Evolutionary conservation across 2,888 invertebrate genomes (phyloP), one percentile per base, ranked within the genome.

Genomic region (Lasioglossum morio): DNA sequence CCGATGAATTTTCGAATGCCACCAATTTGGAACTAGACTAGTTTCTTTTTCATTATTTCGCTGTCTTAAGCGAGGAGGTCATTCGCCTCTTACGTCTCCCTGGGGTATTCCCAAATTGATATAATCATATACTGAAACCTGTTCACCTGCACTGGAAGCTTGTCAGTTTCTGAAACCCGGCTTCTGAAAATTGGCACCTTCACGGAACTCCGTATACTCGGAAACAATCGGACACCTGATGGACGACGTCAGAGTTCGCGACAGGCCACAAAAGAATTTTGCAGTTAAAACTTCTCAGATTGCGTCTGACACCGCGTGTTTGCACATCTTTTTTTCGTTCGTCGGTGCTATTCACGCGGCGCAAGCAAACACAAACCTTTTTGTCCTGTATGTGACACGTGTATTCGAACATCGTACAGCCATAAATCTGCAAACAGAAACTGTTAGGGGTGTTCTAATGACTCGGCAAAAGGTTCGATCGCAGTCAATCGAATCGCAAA

Each of bases 331-430:
- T 70, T 70, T 60, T 48, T n/a, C 30, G 14, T 63, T 53, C 72
- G 75, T 84, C 84, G 72, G 78, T 43, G n/a, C 23, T 37, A 53
- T 83, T 30, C 43, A 30, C 23, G 53, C n/a, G 27, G 5, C 48
- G 16, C 48, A 40, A n/a, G 5, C 40, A 57, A 43, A 81, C 40
- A 37, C 2, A 23, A 48, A 19, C 8, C 14, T 19, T 27, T 30
- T 46, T 69, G 34, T 69, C 40, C 37, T n/a, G 30, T 16, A 27
- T 4, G 5, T 2, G 34, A 60, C 10, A 27, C 14, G 8, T 23
- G n/a, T 63, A n/a, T 2, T 10, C 14, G 27, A 66, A 73, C 10
- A 19, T 4, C 19, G 19, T 30, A 7, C 12, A 27, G 16, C 12
- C 16, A 19, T 7, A 30, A 16, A 30, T 1, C 57, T 12, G 5